Conservation (phyloP, 1,140 invertebrate species). For the Holotrichia oblita region DNA sequence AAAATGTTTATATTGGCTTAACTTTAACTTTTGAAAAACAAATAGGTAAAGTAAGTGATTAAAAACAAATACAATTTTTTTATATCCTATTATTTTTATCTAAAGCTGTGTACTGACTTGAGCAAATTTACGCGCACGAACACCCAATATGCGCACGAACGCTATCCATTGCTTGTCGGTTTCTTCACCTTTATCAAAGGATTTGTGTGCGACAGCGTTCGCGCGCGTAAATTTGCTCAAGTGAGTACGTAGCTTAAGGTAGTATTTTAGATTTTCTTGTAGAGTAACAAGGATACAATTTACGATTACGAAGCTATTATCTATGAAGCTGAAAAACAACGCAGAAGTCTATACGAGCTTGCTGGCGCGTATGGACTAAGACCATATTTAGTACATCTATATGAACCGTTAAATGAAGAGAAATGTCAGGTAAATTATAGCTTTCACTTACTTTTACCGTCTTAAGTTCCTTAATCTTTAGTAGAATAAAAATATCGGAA, state of each 20-base stretch:
- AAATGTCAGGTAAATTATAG: neutral
- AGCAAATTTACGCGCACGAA: no score
- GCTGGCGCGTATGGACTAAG: neutral
- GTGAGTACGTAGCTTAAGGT: neutral
- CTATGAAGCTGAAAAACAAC: constrained; percentile 5
- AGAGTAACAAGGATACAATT: neutral
- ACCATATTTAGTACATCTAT: neutral
- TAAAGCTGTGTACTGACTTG: no score
- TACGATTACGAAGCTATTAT: neutral
- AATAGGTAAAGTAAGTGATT: neutral
- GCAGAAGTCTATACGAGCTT: neutral
- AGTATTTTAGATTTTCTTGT: neutral
- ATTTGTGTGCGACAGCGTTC: no score
- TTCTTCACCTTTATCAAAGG: no score
- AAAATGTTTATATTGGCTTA: neutral
- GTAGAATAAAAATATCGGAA: no score
- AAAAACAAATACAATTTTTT: no score
- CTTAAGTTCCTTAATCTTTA: no score
- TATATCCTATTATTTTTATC: neutral
- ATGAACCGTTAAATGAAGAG: neutral
- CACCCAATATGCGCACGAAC: no score
- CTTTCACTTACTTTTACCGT: no score
- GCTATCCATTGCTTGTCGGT: no score
- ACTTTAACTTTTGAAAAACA: neutral
- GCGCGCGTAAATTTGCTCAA: no score